phyloP scores from a whole-genome alignment of 1,140 invertebrate genomes.

The Tenebrio molitor region DNA sequence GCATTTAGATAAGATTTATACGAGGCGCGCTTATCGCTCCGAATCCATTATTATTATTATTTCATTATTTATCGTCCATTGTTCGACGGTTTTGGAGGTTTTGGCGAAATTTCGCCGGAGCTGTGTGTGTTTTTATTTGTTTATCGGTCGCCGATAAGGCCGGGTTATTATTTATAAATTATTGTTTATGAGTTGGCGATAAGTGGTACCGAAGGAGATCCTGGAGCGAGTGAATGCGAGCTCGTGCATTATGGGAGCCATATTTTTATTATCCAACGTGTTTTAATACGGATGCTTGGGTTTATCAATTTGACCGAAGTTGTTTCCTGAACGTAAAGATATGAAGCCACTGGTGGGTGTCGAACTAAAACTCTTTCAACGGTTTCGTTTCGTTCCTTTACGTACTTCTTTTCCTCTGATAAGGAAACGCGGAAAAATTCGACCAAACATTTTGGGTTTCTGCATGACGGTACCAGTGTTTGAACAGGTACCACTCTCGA shows the following conservation, averaged over 20 bases:
- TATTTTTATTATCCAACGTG: slow-evolving; percentile 46
- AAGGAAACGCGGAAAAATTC: no score
- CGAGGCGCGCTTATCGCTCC: slow-evolving; percentile 49
- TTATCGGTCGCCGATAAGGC: slow-evolving; percentile 13
- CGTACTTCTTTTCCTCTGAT: no score
- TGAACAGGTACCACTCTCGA: no score
- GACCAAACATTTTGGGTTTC: no score
- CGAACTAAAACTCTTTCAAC: slow-evolving; percentile 21
- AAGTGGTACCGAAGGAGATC: slow-evolving; percentile 1
- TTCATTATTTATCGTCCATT: slow-evolving; percentile 48
- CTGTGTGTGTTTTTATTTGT: neutral
- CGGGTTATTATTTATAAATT: slow-evolving; percentile 1
- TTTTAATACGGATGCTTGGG: slow-evolving; percentile 51
- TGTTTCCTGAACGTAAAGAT: slow-evolving; percentile 49
- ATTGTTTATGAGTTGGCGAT: neutral
- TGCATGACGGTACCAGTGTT: no score
- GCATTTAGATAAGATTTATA: slow-evolving; percentile 55
- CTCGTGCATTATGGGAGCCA: slow-evolving; percentile 1
- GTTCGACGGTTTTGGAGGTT: neutral
- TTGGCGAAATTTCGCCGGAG: no score
- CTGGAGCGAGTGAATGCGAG: neutral
- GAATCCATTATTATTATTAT: slow-evolving; percentile 53
- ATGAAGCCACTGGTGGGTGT: slow-evolving; percentile 45
- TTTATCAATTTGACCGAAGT: slow-evolving; percentile 50
- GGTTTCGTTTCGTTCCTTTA: neutral